A percentile compares a stretch with the other conserved stretches of the same genome.
These are phyloP conservation scores for Trematomus loennbergii DNA, from an alignment of 2,113 vertebrate species.

Conservation along the genomic window DNA sequence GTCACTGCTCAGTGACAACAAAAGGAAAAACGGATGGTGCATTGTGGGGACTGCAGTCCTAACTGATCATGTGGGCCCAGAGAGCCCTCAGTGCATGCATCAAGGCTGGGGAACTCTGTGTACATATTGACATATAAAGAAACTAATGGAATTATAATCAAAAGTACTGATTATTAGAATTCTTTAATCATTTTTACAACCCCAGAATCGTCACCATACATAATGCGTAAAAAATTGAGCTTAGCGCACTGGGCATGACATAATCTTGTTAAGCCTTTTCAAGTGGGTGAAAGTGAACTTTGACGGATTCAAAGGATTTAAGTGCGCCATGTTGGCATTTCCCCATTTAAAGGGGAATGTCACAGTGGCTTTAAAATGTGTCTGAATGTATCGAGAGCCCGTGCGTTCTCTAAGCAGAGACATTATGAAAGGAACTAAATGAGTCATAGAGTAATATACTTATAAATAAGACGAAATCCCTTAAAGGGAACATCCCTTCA, in stretches of 20 bases:
- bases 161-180: conserved; percentile 25
- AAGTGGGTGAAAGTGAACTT: conserved; percentile 47
- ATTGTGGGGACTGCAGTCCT: conserved; percentile 54
- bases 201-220: conserved; percentile 9
- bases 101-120: not conserved
- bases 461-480: conserved; percentile 17
- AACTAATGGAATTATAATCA: conserved; percentile 29
- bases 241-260: conserved; percentile 33
- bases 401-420: not conserved
- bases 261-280: conserved; percentile 57
- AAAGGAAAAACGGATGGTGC: conserved; percentile 55
- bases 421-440: not conserved
- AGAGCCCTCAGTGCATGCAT: conserved; percentile 10
- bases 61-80: conserved; percentile 7
- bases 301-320: conserved; percentile 50
- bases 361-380: conserved; percentile 23
- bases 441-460: not conserved
- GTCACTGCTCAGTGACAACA: conserved; percentile 47
- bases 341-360: conserved; percentile 17
- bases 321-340: conserved; percentile 18
- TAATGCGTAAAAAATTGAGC: conserved; percentile 1
- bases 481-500: not conserved
- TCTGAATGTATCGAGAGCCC: not conserved
- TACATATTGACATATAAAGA: conserved; percentile 4
- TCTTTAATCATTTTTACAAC: conserved; percentile 24